Base-by-base conservation (phyloP, 2,888 invertebrate genomes). In the Himalopsyche japonica region DNA sequence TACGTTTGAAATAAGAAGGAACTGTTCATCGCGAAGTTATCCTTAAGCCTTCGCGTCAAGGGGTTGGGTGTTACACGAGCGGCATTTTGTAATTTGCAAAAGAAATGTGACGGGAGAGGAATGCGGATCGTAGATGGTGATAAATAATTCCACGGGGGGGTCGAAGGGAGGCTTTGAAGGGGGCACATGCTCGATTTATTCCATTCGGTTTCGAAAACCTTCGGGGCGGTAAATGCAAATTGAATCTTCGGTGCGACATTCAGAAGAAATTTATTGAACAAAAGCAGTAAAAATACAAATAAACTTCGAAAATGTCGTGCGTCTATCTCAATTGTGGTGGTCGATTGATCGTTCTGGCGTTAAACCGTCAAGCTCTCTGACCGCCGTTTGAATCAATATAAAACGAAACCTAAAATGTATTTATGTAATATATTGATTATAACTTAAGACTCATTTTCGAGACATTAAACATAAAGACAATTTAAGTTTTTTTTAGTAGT, bases 31-130 rank as follows among this genome's bases (percentile, higher is more conserved):
- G 70, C 70, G 24, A 27, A 70, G 27, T 70, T 70, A 70, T 70
- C 70, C 70, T 27, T 70, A 70, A 70, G 27, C 70, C 78, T 34
- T 78, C 47, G 47, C 24, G 43, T 78, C 78, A 37, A 78, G 37
- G 70, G 70, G 20, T 70, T 70, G 70, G 70, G 70, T 15, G 70
- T 70, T 70, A 20, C 27, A 70, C 76, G 82, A 84, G 84, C 83
- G 86, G 86, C 84, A 86, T 86, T 83, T 87, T 87, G 83, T 87
- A 86, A 87, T 87, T 87, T 87, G 84, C 85, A 83, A 87, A 87
- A 87, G 86, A 87, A 87, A 87, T 84, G 87, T 82, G 84, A 87
- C 86, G 77, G 85, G 80, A 81, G 48, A 49, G 82, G 85, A 84
- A 85, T 84, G 84, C 84, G 80, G 85, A 85, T 82, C 81, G 77